Conservation (phyloP, 2,797 vertebrate genomes). For the Leontopithecus rosalia region DNA sequence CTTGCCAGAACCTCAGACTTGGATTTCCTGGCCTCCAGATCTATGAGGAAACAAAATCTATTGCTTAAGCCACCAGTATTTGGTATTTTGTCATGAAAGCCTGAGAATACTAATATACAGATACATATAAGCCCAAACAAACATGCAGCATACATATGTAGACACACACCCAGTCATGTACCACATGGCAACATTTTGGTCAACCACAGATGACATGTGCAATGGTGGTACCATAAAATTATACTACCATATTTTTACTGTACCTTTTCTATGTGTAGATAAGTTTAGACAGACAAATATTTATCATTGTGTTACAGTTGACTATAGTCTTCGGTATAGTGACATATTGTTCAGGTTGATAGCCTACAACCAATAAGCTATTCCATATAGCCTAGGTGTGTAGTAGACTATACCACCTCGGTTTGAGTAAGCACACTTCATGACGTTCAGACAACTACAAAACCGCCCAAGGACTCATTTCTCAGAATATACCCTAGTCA, state of each 20-base stretch:
- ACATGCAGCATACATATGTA: background rate
- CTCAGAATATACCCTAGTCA: background rate
- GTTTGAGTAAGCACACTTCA: background rate
- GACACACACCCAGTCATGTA: background rate
- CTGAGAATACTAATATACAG: background rate
- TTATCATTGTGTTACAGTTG: background rate
- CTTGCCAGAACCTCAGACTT: background rate
- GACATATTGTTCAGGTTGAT: background rate
- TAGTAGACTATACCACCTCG: background rate
- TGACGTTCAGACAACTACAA: background rate
- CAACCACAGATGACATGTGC: background rate
- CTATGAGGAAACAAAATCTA: background rate
- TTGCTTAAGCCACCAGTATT: background rate
- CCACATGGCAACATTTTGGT: background rate
- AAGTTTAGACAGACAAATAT: background rate
- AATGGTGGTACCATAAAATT: background rate
- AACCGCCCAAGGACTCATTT: background rate
- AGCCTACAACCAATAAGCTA: background rate
- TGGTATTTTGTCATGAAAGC: background rate
- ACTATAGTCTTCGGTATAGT: background rate
- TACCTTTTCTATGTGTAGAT: background rate
- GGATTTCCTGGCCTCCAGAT: background rate
- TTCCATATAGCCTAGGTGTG: background rate
- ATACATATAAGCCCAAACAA: background rate
- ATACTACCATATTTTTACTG: background rate